Evolutionary conservation across 2,797 vertebrate species (phyloP).

Genomic region (Chelon labrosus): DNA sequence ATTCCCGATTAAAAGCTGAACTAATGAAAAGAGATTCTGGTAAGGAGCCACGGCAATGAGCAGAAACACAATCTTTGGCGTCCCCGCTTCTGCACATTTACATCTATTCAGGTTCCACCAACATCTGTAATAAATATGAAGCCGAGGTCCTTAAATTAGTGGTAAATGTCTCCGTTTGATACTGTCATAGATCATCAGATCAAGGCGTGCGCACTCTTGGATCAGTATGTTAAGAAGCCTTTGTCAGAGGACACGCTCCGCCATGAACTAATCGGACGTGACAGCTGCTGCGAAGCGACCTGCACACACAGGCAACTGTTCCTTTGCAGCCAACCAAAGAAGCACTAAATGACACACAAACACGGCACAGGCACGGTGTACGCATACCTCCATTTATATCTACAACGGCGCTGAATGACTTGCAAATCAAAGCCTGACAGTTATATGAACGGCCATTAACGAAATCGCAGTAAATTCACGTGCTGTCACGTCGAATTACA

Average conservation of each 20-base stretch:
- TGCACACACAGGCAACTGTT: slow-evolving; percentile 9
- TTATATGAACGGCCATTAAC: slow-evolving; percentile 35
- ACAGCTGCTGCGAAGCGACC: slow-evolving; percentile 27
- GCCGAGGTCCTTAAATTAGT: slow-evolving; percentile 61
- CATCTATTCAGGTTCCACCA: slow-evolving; percentile 50
- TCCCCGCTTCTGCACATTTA: slow-evolving; percentile 38
- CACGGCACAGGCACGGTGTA: background rate
- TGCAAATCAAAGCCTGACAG: slow-evolving; percentile 40
- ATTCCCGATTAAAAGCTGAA: slow-evolving; percentile 59
- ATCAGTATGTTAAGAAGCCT: slow-evolving; percentile 49
- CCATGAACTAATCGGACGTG: slow-evolving; percentile 49
- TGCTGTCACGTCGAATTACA: slow-evolving; percentile 25
- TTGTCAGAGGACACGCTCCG: slow-evolving; percentile 39
- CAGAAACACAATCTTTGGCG: slow-evolving; percentile 56
- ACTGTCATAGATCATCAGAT: slow-evolving; percentile 49
- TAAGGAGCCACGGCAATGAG: slow-evolving; percentile 34
- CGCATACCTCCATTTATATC: slow-evolving; percentile 1
- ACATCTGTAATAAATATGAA: slow-evolving; percentile 75
- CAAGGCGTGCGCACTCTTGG: slow-evolving; percentile 20
- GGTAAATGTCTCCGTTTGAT: slow-evolving; percentile 60
- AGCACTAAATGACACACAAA: slow-evolving; percentile 4
- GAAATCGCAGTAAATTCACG: slow-evolving; percentile 38
- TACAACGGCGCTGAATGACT: slow-evolving; percentile 12
- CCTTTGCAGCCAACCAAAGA: slow-evolving; percentile 9
- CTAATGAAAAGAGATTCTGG: slow-evolving; percentile 38